Percentiles rank a stretch among this genome's conserved stretches.
These are phyloP conservation scores for Anas capensis DNA, from an alignment of 2,797 vertebrate genomes.

Conservation along the genomic window DNA sequence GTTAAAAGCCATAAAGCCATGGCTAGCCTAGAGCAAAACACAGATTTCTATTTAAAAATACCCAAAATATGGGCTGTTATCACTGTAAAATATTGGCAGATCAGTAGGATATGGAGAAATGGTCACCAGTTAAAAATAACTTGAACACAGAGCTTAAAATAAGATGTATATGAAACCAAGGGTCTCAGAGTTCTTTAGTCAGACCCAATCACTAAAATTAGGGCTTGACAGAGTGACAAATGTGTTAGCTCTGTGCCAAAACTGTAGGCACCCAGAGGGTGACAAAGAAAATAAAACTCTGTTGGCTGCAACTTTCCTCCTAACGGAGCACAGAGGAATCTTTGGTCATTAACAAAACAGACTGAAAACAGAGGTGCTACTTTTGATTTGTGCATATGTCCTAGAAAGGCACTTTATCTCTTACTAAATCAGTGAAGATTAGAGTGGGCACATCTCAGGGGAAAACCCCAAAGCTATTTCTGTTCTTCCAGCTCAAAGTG, in stretches of 20 bases:
- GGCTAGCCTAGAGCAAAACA: constrained; percentile 30
- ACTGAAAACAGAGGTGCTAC: background rate
- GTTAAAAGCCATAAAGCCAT: background rate
- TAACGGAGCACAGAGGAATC: background rate
- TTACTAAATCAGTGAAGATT: background rate
- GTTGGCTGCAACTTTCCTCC: background rate
- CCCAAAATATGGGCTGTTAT: background rate
- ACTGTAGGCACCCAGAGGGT: background rate
- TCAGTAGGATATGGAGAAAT: background rate
- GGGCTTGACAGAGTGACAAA: constrained; percentile 33
- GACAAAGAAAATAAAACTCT: background rate
- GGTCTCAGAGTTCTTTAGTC: constrained; percentile 10
- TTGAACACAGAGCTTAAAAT: constrained; percentile 14
- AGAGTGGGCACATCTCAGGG: background rate
- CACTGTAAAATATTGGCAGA: background rate
- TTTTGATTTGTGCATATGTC: background rate
- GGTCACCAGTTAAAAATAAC: constrained; percentile 61
- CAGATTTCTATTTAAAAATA: constrained; percentile 20
- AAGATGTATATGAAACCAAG: constrained; percentile 5
- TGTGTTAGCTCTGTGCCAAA: constrained; percentile 21
- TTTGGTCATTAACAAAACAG: background rate
- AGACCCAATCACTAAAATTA: constrained; percentile 11
- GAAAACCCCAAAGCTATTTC: background rate
- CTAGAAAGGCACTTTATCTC: background rate
- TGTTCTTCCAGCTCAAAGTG: background rate